Evolutionary conservation across 2,113 vertebrate species (phyloP).

Genomic region (Varanus salvator): DNA sequence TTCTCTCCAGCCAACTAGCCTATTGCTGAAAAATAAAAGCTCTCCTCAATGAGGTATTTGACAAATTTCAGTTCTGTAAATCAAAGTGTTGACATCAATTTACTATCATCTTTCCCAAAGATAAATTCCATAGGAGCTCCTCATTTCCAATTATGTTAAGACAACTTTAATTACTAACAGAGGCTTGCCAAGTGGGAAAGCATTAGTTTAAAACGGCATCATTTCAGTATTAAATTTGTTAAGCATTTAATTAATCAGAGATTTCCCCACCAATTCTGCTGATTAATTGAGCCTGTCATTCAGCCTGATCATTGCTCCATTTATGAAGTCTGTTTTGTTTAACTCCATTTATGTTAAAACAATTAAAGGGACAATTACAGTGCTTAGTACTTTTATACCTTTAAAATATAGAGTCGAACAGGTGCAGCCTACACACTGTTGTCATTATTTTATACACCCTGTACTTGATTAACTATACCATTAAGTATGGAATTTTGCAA

Average conservation of each 20-base stretch:
- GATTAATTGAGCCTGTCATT: constrained; percentile 20
- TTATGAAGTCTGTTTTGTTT: background rate
- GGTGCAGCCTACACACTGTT: background rate
- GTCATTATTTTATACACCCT: background rate
- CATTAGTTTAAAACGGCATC: constrained; percentile 33
- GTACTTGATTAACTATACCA: background rate
- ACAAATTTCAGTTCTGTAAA: background rate
- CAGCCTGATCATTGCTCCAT: background rate
- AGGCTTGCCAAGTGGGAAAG: constrained; percentile 10
- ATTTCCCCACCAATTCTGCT: constrained; percentile 19
- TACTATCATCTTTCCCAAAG: constrained; percentile 2
- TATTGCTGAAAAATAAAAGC: background rate
- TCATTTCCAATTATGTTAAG: constrained; percentile 25
- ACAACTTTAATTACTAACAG: constrained; percentile 28
- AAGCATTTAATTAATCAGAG: constrained; percentile 36
- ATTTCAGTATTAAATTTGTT: constrained; percentile 26
- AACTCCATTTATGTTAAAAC: background rate
- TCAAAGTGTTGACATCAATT: background rate
- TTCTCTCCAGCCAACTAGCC: background rate
- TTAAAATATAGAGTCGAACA: background rate
- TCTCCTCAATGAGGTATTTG: background rate
- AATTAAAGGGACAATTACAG: background rate
- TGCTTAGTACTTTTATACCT: background rate
- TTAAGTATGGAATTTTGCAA: background rate
- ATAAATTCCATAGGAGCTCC: constrained; percentile 11